Base-by-base conservation (phyloP, 2,113 vertebrate species). In the Podiceps cristatus region DNA sequence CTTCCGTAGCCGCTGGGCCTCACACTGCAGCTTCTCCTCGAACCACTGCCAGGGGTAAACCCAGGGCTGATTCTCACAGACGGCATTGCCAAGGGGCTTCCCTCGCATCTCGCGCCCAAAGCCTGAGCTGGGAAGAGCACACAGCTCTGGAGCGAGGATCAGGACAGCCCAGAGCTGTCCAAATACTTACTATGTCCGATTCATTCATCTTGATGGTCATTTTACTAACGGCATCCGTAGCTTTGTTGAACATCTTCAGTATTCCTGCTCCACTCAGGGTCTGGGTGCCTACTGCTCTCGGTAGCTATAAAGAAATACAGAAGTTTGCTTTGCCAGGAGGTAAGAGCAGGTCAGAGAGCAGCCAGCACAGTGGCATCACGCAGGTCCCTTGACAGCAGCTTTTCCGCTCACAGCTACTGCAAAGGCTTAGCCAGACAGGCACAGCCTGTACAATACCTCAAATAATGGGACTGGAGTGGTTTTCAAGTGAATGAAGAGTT, bases 181-280 rank as follows among this genome's bases (percentile, higher is more conserved):
- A 1, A 2, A 18, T 79, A 96, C 99, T 99, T 97, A 99, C 99
- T 59, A 99, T 98, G 66, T 99, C 99, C 0, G 99, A 99, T 73
- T 99, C 99, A 4, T 99, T 99, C 99, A 99, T 99, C 98, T 99
- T 99, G 96, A 99, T 99, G 96, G 99, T 99, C 99, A 99, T 99
- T 98, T 99, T 99, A 96, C 98, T 99, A 97, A 99, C 99, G 0
- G 99, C 99, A 7, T 99, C 99, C 0, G 99, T 99, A 18, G 99
- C 99, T 97, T 98, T 99, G 98, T 98, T 99, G 96, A 99, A 98
- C 99, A 99, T 99, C 97, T 99, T 99, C 86, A 99, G 98, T 95
- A 99, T 99, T 64, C 99, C 99, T 52, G 99, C 99, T n/a, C 99
- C 99, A 59, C 99, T 99, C 95, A 99, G 90, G n/a, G 99, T 96